Evolutionary conservation across 2,113 vertebrate genomes (phyloP), one percentile per base, ranked within the genome.

Genomic region (Chloebia gouldiae): DNA sequence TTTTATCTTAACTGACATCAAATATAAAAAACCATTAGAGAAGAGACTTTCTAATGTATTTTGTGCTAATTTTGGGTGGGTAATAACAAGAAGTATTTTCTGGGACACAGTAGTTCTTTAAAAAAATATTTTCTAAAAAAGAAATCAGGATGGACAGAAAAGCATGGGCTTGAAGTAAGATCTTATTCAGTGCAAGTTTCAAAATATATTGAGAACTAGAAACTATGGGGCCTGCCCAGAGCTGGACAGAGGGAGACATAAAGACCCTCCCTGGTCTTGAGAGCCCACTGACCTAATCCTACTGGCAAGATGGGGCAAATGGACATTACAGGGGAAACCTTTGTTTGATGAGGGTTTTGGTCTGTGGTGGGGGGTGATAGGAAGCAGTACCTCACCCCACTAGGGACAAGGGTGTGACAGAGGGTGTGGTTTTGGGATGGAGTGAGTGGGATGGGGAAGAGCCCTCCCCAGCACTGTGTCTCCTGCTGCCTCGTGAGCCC

Each of bases 1-100:
- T 94, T 96, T 94, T 90, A 88, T 90, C 94, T 91, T 91, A 86
- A 80, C 47, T 66, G 81, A 88, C 71, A 86, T 86, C 10, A 66
- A 81, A 90, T 54, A 93, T 51, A 82, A 92, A 89, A 87, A 88
- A 83, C 8, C 70, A 73, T 77, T 69, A 40, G 27, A n/a, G n/a
- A n/a, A 86, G 76, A 83, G 66, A 57, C 18, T 91, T 89, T 80
- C 57, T 80, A 79, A 86, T 81, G 47, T 70, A 18, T 79, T 94
- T 88, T 82, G 59, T 78, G 31, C 35, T 61, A n/a, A 47, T 89
- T 88, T 44, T 28, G 64, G 65, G 31, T 30, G 12, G 57, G 12
- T 33, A 13, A 33, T 69, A 89, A 53, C 35, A 73, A 45, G 57
- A 68, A 65, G 10, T 33, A 44, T 88, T 82, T 95, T 53, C 56